Evolutionary conservation across 2,888 invertebrate species (phyloP), one percentile per base, ranked within the genome.

Genomic region (Cryptus armator): DNA sequence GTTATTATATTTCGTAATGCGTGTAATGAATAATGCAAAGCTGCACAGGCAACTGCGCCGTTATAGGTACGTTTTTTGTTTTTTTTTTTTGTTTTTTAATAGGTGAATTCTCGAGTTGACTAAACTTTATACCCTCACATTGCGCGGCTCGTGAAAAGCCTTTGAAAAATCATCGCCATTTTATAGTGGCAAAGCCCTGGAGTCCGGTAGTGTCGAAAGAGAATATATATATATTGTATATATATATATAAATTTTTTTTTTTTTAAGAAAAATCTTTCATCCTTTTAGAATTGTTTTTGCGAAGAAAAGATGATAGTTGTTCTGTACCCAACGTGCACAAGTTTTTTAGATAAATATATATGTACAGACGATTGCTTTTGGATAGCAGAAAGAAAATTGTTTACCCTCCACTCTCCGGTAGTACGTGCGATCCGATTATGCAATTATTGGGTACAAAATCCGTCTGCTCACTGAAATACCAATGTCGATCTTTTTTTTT

Each of bases 1-100:
- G 86, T 85, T 77, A 88, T 89, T 88, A 9, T 37, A 86, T 83
- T 86, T 86, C 86, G 81, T 89, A 88, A 88, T 90, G 89, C 88
- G 87, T 89, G 89, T 91, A 48, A 89, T 89, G 89, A 87, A 90
- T 90, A 88, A 91, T 92, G 91, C 89, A 92, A 92, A 92, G 91
- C 90, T 89, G 88, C 90, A 88, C 86, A 90, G 89, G 87, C 90
- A 90, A 90, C 87, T 87, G 86, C 89, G 90, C 89, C 89, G 87
- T 90, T 87, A 74, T 88, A 89, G 78, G 86, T 89, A 66, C 53
- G 51, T 70, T 72, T 79, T 24, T 43, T 19, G 24, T 70, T 51
- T 67, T 29, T 81, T 29, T 53, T 67, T 29, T 56, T 64, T 37
- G 12, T 75, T 19, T 70, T 81, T 82, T 32, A 76, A 81, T 59